Evolutionary conservation across 2,797 vertebrate genomes (phyloP), one percentile per base, ranked within the genome.

Genomic region (Neostethus bicornis): DNA sequence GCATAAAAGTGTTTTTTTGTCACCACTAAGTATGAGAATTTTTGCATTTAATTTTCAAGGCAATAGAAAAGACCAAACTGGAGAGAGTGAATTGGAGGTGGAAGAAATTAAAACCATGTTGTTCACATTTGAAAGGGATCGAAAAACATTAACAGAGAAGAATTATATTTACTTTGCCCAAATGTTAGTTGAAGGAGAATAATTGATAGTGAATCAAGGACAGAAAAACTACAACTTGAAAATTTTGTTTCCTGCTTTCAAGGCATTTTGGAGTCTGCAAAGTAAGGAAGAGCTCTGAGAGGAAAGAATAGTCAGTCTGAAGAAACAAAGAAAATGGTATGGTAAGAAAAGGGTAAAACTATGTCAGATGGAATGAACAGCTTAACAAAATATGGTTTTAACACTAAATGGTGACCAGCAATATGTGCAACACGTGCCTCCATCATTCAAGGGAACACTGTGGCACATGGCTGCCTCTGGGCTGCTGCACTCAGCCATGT

Each of bases 371-470:
- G n/a, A n/a, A 13, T 5, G 35, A 34, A 59, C n/a, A 38, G 26
- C 35, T 28, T 47, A 38, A 17, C 58, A 26, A 51, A 42, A 62
- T 64, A 51, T 5, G 48, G 66, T 53, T 51, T 41, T 44, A 37
- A n/a, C 4, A 23, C 51, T 32, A 44, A 66, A 62, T 70, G 46
- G 55, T 47, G 57, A 61, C 60, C 3, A 35, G 63, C 61, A 62
- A 70, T 54, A 55, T 68, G 37, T 49, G 55, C 5, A 60, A 76
- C 81, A 81, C 77, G 79, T 84, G 84, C 63, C 71, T 71, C 51
- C 11, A 3, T 45, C 32, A 16, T 81, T 72, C 16, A 11, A 59
- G 62, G 23, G 51, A 78, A 61, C 68, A 38, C 53, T 60, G 42
- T 3, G 13, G 55, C 84, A 35, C 82, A 85, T 67, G 65, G 77